These are phyloP conservation scores for Cephus runcator DNA, from an alignment of 2,888 invertebrate genomes.

Conservation along the genomic window DNA sequence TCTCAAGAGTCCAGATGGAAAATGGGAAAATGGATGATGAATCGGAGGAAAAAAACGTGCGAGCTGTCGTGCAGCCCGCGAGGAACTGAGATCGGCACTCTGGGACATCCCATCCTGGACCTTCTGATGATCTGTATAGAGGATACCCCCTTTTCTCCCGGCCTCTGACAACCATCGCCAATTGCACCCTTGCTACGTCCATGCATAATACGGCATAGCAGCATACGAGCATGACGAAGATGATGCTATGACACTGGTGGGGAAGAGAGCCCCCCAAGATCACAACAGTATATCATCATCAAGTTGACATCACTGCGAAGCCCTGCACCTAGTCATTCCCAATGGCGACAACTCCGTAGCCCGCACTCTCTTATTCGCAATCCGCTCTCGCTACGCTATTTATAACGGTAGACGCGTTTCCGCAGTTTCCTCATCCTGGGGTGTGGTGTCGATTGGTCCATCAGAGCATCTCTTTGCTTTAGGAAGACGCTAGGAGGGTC, in stretches of 20 bases:
- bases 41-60: constrained; percentile 29
- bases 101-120: constrained; percentile 29
- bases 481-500: not conserved
- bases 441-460: not conserved
- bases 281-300: constrained; percentile 63
- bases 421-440: constrained; percentile 11
- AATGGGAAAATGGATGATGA: not conserved
- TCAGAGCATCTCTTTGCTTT: not conserved
- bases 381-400: constrained; percentile 14
- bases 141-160: constrained; percentile 7
- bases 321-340: constrained; percentile 30
- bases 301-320: constrained; percentile 56
- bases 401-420: constrained; percentile 22
- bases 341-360: constrained; percentile 8
- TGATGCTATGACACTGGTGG: constrained; percentile 26
- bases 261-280: constrained; percentile 47
- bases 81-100: constrained; percentile 45
- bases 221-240: constrained; percentile 1
- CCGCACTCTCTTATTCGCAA: constrained; percentile 11
- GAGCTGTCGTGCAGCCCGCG: constrained; percentile 52
- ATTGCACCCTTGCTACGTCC: constrained; percentile 1
- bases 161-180: not conserved
- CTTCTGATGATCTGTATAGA: constrained; percentile 25
- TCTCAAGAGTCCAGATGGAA: not conserved
- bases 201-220: not conserved